These are phyloP conservation scores for Anoncus sp. DNA, from an alignment of 2,888 invertebrate species.

Conservation along the genomic window DNA sequence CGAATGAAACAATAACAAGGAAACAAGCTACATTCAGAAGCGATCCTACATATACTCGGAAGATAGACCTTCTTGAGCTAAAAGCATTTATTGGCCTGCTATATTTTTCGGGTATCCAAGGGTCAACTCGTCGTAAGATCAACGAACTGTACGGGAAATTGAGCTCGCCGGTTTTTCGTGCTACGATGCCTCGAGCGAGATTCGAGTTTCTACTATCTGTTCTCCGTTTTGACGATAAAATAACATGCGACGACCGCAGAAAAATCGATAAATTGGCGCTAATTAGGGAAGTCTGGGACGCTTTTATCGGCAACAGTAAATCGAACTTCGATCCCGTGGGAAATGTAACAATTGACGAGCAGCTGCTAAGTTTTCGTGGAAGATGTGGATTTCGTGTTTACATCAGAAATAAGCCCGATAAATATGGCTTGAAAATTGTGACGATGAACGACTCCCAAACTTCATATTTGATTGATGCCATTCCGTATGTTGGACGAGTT, in stretches of 20 bases:
- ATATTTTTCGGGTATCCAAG: constrained; percentile 21
- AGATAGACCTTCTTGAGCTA: constrained; percentile 13
- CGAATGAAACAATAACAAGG: constrained; percentile 6
- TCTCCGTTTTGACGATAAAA: constrained; percentile 23
- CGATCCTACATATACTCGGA: constrained; percentile 5
- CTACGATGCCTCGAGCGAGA: constrained; percentile 31
- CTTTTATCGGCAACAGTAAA: constrained; percentile 20
- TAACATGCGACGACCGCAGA: constrained; percentile 24
- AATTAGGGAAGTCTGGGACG: constrained; percentile 11
- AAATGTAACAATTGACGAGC: constrained; percentile 28
- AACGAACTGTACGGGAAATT: constrained; percentile 26
- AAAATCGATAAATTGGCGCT: constrained; percentile 21
- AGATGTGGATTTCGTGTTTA: constrained; percentile 70
- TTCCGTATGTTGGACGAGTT: constrained; percentile 75
- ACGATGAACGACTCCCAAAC: constrained; percentile 75
- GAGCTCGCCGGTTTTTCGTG: constrained; percentile 22
- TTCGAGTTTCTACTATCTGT: constrained; percentile 16
- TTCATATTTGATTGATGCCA: constrained; percentile 73
- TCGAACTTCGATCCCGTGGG: constrained; percentile 14
- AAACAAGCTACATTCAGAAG: constrained; percentile 15
- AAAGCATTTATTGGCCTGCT: constrained; percentile 23
- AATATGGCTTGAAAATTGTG: constrained; percentile 77
- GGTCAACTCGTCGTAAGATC: constrained; percentile 17
- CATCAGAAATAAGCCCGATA: constrained; percentile 71
- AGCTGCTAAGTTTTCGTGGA: constrained; percentile 63